Evolutionary conservation across 2,888 invertebrate genomes (phyloP).

Genomic region (Diarsia rubi): DNA sequence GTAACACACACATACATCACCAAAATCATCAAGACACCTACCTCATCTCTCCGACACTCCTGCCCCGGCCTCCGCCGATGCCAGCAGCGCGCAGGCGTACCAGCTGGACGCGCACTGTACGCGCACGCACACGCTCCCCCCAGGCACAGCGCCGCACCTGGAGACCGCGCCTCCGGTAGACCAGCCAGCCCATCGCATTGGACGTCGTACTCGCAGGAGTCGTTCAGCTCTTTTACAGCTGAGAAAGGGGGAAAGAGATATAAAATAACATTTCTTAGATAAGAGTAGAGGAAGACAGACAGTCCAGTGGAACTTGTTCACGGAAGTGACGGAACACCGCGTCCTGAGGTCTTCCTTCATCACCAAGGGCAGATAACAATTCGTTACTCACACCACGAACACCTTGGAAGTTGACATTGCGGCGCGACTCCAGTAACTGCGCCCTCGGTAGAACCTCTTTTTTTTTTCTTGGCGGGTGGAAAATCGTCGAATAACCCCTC

Average conservation of each 20-base stretch:
- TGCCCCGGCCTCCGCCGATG: slow-evolving; percentile 82
- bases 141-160: slow-evolving; percentile 84
- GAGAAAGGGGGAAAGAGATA: slow-evolving; percentile 19
- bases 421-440: too few relatives aligned
- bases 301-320: too few relatives aligned
- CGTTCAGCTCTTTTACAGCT: slow-evolving; percentile 83
- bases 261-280: neutral
- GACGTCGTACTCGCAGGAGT: slow-evolving; percentile 85
- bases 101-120: slow-evolving; percentile 80
- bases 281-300: too few relatives aligned
- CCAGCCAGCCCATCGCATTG: slow-evolving; percentile 85
- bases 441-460: too few relatives aligned
- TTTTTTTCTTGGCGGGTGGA: too few relatives aligned
- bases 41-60: slow-evolving; percentile 85
- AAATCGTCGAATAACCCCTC: too few relatives aligned
- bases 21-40: slow-evolving; percentile 50
- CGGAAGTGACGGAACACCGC: too few relatives aligned
- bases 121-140: slow-evolving; percentile 83
- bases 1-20: too few relatives aligned
- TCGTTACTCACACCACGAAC: too few relatives aligned
- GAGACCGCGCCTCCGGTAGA: slow-evolving; percentile 73
- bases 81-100: slow-evolving; percentile 82
- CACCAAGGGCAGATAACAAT: too few relatives aligned
- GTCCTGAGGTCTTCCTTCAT: too few relatives aligned
- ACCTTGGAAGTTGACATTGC: too few relatives aligned